Evolutionary conservation across 2,113 vertebrate genomes (phyloP).

Genomic region (Bettongia penicillata): DNA sequence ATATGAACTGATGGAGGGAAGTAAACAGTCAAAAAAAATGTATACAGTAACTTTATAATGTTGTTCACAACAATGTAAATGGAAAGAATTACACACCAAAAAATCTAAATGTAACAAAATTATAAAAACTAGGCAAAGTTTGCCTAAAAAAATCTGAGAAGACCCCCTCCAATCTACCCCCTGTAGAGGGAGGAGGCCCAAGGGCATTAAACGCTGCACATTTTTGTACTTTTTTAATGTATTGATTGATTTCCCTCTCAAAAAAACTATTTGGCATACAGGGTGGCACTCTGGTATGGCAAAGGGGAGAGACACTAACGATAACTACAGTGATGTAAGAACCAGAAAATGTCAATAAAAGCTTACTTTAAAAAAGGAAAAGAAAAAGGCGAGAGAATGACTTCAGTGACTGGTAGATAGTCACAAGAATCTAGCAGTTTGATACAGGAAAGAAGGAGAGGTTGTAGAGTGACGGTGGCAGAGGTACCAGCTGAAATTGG

Average conservation of each 20-base stretch:
- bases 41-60: not conserved
- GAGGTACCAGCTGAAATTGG: not conserved
- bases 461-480: not conserved
- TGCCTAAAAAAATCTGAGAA: not conserved
- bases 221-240: not conserved
- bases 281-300: no score
- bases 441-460: not conserved
- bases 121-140: not conserved
- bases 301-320: no score
- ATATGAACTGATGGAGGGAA: not conserved
- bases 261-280: not conserved
- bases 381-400: not conserved
- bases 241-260: not conserved
- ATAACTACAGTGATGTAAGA: no score
- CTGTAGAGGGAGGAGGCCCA: not conserved
- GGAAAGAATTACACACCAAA: no score
- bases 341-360: no score
- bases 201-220: not conserved
- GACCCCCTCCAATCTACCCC: not conserved
- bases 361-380: not conserved
- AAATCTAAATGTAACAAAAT: not conserved
- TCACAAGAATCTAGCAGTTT: no score
- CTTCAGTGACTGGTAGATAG: not conserved
- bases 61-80: not conserved
- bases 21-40: not conserved